Base-by-base conservation (phyloP, 2,888 invertebrate species). In the Drosophila pegasa region DNA sequence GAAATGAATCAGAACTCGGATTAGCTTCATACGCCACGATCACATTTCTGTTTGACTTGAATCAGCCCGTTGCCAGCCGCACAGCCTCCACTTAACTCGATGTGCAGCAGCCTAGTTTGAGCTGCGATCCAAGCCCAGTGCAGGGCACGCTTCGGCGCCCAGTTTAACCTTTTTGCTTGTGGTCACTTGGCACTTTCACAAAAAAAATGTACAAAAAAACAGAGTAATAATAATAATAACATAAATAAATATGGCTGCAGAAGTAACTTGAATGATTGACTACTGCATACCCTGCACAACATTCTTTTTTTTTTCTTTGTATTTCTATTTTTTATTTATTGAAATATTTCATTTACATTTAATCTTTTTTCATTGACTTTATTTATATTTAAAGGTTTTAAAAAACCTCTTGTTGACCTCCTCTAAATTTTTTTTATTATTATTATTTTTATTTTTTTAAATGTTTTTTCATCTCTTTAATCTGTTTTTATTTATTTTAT, bases 141-240 rank as follows among this genome's bases (percentile, higher is more conserved):
- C 54, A 75, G 81, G 76, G 82, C 85, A 84, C 75, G 85, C 71
- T 80, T 70, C 72, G 70, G 64, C 72, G 80, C 72, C 74, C 85
- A 80, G 69, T 85, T 88, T 87, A 87, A 83, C 83, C 81, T 87
- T 80, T 80, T 81, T 64, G 66, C 78, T 70, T 87, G 65, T 68
- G 81, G 81, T 80, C 71, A 78, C 55, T 72, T 71, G 75, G 71
- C 75, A 90, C 90, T 89, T 89, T 89, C 89, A 89, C 90, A 89
- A 81, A 87, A 74, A 61, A 52, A 37, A n/a, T n/a, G 14, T 22
- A n/a, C 41, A 41, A 37, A 22, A 9, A 40, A 75, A 54, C 40
- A 48, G 16, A 18, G 7, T 25, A 64, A 31, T 40, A 40, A 63
- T 31, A 62, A 40, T 63, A 29, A 50, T 50, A 62, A 51, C 41